These are phyloP conservation scores for Tetragonisca angustula DNA, from an alignment of 2,888 invertebrate genomes.

Conservation along the genomic window DNA sequence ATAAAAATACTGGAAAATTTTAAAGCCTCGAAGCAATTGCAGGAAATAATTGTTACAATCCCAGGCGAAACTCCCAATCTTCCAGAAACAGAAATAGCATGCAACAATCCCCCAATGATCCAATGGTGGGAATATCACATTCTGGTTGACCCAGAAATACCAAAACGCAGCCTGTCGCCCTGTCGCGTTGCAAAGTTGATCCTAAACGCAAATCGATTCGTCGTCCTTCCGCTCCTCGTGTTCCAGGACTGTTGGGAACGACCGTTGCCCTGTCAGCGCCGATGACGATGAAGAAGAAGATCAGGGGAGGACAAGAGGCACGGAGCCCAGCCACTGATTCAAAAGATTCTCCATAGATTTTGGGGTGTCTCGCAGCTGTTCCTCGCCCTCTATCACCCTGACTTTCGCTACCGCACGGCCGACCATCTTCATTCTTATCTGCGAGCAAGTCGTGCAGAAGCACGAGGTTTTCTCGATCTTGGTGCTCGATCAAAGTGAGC, in stretches of 20 bases:
- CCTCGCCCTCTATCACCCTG: constrained; percentile 63
- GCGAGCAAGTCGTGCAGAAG: constrained; percentile 15
- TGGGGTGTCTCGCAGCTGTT: constrained; percentile 78
- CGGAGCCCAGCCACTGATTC: constrained; percentile 71
- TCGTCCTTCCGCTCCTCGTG: not conserved
- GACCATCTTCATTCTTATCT: constrained; percentile 51
- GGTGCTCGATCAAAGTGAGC: not conserved
- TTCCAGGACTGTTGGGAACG: constrained; percentile 48
- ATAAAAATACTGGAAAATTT: too few species aligned
- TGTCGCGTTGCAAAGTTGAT: not conserved
- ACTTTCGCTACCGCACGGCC: constrained; percentile 18
- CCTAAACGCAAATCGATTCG: constrained; percentile 46
- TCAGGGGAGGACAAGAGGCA: constrained; percentile 59
- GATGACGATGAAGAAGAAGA: constrained; percentile 67
- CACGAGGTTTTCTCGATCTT: not conserved
- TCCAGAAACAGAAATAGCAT: not conserved
- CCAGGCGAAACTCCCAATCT: not conserved
- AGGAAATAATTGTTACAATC: too few species aligned
- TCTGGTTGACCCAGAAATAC: not conserved
- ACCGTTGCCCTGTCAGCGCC: constrained; percentile 63
- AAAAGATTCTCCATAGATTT: constrained; percentile 77
- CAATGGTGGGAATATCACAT: too few species aligned
- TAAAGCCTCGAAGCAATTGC: too few species aligned
- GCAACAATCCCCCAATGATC: not conserved
- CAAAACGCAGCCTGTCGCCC: not conserved